Evolutionary conservation across 2,888 invertebrate genomes (phyloP).

Genomic region (Pammene aurita): DNA sequence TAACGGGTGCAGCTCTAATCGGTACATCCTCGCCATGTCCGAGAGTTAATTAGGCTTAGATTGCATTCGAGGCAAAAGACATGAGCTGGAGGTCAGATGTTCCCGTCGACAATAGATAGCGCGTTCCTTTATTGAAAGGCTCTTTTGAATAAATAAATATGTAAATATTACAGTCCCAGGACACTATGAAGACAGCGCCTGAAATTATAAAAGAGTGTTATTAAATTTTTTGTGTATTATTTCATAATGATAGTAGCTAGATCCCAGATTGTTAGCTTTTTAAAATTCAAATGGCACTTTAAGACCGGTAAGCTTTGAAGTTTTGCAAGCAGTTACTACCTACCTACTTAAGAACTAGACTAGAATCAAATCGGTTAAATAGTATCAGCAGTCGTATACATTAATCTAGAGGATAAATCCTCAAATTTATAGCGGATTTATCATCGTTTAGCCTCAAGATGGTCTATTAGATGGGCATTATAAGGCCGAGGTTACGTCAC

Average conservation of each 20-base stretch:
- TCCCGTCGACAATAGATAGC: conserved; percentile 37
- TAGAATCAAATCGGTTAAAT: background rate
- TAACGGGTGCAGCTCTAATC: conserved; percentile 76
- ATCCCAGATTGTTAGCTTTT: background rate
- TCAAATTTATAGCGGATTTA: conserved; percentile 34
- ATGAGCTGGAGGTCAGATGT: conserved; percentile 62
- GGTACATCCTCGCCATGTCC: conserved; percentile 75
- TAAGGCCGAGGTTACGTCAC: conserved; percentile 46
- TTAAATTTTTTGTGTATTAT: no score
- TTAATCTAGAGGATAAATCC: conserved; percentile 19
- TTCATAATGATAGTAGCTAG: no score
- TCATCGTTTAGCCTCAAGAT: conserved; percentile 29
- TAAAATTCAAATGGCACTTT: no score
- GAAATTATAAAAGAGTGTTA: no score
- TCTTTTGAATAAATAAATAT: background rate
- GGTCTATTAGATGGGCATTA: conserved; percentile 30
- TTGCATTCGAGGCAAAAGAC: conserved; percentile 68
- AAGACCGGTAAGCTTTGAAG: background rate
- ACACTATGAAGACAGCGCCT: no score
- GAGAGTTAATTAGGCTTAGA: conserved; percentile 76
- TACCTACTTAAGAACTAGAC: background rate
- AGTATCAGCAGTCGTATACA: conserved; percentile 8
- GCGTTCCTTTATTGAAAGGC: conserved; percentile 26
- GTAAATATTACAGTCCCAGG: background rate
- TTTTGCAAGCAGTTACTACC: background rate